phyloP scores from a whole-genome alignment of 2,888 invertebrate genomes.

The Baccha elongata region DNA sequence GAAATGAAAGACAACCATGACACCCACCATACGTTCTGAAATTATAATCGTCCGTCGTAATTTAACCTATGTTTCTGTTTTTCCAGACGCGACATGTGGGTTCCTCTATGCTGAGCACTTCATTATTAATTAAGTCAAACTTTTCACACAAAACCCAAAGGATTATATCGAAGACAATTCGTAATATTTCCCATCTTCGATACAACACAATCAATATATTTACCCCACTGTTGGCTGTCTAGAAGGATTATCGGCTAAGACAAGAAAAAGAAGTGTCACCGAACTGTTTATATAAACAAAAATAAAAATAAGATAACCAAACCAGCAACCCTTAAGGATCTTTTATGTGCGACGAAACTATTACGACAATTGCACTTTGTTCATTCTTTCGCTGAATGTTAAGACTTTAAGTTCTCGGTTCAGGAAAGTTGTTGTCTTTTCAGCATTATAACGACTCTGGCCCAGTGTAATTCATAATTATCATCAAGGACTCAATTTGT shows the following conservation, averaged over 20 bases:
- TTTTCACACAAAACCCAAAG: conserved; percentile 33
- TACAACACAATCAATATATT: conserved; percentile 60
- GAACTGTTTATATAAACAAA: conserved; percentile 23
- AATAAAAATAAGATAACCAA: too few species aligned
- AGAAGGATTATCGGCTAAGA: conserved; percentile 56
- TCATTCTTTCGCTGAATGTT: conserved; percentile 56
- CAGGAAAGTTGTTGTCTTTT: conserved; percentile 35
- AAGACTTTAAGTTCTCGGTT: conserved; percentile 33
- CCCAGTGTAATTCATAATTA: conserved; percentile 66
- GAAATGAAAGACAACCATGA: conserved; percentile 43
- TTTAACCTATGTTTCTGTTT: neutral
- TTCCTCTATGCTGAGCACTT: conserved; percentile 27
- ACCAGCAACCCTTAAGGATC: neutral
- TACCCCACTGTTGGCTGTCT: conserved; percentile 55
- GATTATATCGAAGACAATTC: conserved; percentile 58
- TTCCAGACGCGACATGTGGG: neutral
- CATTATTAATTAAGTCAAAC: conserved; percentile 67
- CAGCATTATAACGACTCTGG: conserved; percentile 55
- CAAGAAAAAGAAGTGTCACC: conserved; percentile 58
- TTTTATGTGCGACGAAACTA: conserved; percentile 39
- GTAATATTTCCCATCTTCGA: conserved; percentile 50
- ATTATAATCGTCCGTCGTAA: conserved; percentile 6
- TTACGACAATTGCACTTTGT: conserved; percentile 65
- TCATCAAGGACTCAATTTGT: conserved; percentile 68
- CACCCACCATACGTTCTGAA: conserved; percentile 9